Evolutionary conservation across 2,797 vertebrate species (phyloP), one percentile per base, ranked within the genome.

Genomic region (Mergus octosetaceus): DNA sequence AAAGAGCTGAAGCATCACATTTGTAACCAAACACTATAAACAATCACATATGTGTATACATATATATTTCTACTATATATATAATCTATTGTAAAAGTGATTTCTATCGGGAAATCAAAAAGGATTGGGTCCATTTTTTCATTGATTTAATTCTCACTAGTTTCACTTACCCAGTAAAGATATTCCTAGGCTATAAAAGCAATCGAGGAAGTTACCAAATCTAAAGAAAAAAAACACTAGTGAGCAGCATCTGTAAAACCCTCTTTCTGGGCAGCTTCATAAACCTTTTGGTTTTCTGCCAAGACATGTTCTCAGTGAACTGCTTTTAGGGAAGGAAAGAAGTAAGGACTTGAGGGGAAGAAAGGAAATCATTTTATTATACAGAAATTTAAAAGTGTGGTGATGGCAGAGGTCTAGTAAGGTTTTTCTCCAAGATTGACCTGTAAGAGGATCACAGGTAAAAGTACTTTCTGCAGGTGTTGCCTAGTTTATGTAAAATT

Each of bases 221-320:
- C 84, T 57, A 74, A 89, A 82, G 78, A 32, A 93, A 96, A 81
- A 79, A 85, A 82, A 70, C 56, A 81, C 72, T 81, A 93, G 85
- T 90, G 89, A 91, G 75, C 57, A 94, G 87, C 90, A 93, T 75
- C 94, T 90, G 89, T 87, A 96, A 96, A 95, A 65, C n/a, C 36
- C 65, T 73, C 86, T 73, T 95, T 90, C 87, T 84, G 57, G 57
- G 88, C 60, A 94, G 84, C 80, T 92, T 87, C 86, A 94, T 95
- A 94, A 94, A 96, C 80, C 16, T 75, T 72, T 27, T 90, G 89
- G 58, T 54, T 93, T 91, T 79, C 83, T 96, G 94, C 94, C 94
- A 97, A 95, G 41, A 69, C 36, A 30, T 45, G 72, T 84, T 83
- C 1, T 5, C 85, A 91, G 75, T 93, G 95, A 96, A 94, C 45